Evolutionary conservation across 1,140 invertebrate genomes (phyloP).

Genomic region (Scaptomyza pallida): DNA sequence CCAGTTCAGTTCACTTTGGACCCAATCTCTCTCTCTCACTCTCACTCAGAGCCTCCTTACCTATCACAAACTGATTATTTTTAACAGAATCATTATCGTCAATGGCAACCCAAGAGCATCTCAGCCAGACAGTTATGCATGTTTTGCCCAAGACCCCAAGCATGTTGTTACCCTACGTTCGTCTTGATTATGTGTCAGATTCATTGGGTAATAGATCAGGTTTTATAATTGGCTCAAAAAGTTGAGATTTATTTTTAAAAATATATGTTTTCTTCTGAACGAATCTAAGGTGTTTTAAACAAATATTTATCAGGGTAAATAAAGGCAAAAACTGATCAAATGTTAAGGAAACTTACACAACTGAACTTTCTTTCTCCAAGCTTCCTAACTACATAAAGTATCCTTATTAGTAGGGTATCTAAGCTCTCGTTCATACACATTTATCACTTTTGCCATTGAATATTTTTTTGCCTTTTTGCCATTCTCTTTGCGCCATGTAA

Average conservation of each 20-base stretch:
- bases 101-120: constrained; percentile 51
- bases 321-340: too few relatives aligned
- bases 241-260: not conserved
- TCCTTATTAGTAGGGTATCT: constrained; percentile 23
- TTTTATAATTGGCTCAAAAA: constrained; percentile 3
- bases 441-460: constrained; percentile 17
- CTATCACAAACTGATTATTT: constrained; percentile 81
- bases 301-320: too few relatives aligned
- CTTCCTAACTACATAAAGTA: too few relatives aligned
- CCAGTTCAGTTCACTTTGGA: not conserved
- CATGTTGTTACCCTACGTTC: not conserved
- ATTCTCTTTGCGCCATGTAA: constrained; percentile 65
- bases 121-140: constrained; percentile 36
- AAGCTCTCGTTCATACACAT: constrained; percentile 2
- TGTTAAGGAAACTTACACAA: too few relatives aligned
- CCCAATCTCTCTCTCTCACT: too few relatives aligned
- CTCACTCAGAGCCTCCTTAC: constrained; percentile 52
- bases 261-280: not conserved
- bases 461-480: constrained; percentile 24
- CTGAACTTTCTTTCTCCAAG: too few relatives aligned
- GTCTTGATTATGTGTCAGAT: not conserved
- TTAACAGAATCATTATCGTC: constrained; percentile 81
- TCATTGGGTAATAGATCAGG: not conserved
- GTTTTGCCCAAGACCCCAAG: not conserved
- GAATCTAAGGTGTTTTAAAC: too few relatives aligned